Evolutionary conservation across 2,888 invertebrate species (phyloP).

Genomic region (Cephus nigrinus): DNA sequence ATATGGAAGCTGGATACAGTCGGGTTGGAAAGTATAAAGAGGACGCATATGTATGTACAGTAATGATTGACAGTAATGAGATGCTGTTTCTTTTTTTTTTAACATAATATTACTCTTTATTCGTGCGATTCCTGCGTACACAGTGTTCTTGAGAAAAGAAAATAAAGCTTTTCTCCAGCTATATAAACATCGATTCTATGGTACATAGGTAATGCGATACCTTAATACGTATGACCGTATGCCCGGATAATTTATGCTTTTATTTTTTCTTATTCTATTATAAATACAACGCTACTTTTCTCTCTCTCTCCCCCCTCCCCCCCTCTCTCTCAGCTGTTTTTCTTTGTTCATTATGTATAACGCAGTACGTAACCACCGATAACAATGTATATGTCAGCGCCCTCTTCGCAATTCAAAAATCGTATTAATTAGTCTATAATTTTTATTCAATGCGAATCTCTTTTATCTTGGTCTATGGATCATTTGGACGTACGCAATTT

Average conservation of each 20-base stretch:
- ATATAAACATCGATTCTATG: constrained; percentile 42
- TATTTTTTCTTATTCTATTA: constrained; percentile 16
- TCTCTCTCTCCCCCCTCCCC: neutral
- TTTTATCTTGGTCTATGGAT: neutral
- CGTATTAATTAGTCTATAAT: neutral
- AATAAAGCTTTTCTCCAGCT: constrained; percentile 23
- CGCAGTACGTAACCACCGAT: neutral
- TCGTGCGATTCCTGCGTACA: constrained; percentile 36
- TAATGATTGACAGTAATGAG: constrained; percentile 9
- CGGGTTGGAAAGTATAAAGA: constrained; percentile 2
- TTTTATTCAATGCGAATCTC: neutral
- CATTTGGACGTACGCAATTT: neutral
- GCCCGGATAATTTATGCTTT: neutral
- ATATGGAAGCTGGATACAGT: constrained; percentile 7
- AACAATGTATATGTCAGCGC: neutral
- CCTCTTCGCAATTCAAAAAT: neutral
- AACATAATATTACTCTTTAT: constrained; percentile 43
- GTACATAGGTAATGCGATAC: constrained; percentile 21
- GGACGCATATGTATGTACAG: constrained; percentile 22
- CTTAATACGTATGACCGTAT: neutral
- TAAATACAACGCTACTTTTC: constrained; percentile 20
- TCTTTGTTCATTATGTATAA: neutral
- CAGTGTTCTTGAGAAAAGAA: constrained; percentile 25
- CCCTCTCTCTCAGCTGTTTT: neutral
- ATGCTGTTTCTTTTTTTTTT: neutral